Evolutionary conservation across 2,888 invertebrate species (phyloP).

Genomic region (Tortricodes alternella): DNA sequence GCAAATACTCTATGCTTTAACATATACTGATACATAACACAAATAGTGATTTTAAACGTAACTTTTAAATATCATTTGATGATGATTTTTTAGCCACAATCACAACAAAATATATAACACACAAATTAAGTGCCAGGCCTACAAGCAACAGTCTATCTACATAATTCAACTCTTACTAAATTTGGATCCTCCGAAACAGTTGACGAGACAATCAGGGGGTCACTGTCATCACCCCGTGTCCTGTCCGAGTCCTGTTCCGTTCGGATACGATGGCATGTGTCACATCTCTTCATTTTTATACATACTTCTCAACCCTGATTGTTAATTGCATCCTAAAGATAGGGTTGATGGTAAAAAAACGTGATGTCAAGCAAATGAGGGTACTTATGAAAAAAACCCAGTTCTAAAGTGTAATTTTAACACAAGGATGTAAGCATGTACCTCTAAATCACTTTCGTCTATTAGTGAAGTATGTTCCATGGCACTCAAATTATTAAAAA

Average conservation of each 20-base stretch:
- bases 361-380: background rate
- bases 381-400: background rate
- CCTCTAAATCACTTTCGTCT: conserved; percentile 66
- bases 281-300: conserved; percentile 77
- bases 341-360: conserved; percentile 24
- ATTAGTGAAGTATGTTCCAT: conserved; percentile 61
- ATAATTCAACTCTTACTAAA: conserved; percentile 63
- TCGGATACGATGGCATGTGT: conserved; percentile 65
- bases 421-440: conserved; percentile 37
- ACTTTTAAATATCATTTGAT: background rate
- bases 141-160: conserved; percentile 26
- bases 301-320: conserved; percentile 77
- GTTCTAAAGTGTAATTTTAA: background rate
- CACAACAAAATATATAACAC: background rate
- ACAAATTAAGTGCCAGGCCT: conserved; percentile 20
- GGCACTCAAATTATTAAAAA: conserved; percentile 36
- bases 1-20: background rate
- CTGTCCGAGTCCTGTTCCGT: conserved; percentile 58
- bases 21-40: background rate
- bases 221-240: conserved; percentile 50
- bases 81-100: background rate
- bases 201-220: conserved; percentile 66
- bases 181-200: conserved; percentile 64
- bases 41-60: no score
- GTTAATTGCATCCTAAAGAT: conserved; percentile 61